These are phyloP conservation scores for Hippoglossus hippoglossus DNA, from an alignment of 2,797 vertebrate genomes.

Conservation along the genomic window DNA sequence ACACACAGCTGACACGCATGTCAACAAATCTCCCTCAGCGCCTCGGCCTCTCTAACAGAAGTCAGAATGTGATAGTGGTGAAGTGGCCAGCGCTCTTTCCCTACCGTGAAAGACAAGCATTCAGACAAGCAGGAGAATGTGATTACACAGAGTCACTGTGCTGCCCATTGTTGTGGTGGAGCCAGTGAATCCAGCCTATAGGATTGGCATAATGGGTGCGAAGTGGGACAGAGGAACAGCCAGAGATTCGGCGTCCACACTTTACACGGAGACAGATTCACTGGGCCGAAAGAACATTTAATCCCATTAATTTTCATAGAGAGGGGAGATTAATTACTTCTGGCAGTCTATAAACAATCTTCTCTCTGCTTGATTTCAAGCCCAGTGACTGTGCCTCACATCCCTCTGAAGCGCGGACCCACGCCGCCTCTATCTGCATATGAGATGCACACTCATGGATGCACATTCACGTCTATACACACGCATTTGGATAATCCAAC, in stretches of 20 bases:
- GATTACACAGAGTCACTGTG: slow-evolving; percentile 57
- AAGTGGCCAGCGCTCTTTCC: slow-evolving; percentile 47
- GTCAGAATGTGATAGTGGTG: slow-evolving; percentile 52
- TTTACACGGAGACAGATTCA: slow-evolving; percentile 68
- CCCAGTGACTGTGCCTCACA: slow-evolving; percentile 59
- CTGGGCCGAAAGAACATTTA: slow-evolving; percentile 73
- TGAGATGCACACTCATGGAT: slow-evolving; percentile 27
- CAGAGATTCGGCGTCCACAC: slow-evolving; percentile 34
- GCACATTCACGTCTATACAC: slow-evolving; percentile 21
- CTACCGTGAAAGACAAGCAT: slow-evolving; percentile 62
- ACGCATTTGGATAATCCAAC: background rate
- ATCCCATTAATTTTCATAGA: slow-evolving; percentile 81
- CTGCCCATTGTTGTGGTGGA: slow-evolving; percentile 49
- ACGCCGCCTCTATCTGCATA: slow-evolving; percentile 28
- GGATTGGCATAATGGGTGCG: slow-evolving; percentile 34
- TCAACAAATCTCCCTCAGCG: slow-evolving; percentile 53
- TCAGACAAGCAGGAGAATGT: slow-evolving; percentile 65
- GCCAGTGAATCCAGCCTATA: slow-evolving; percentile 51
- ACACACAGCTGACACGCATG: slow-evolving; percentile 60
- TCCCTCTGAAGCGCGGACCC: slow-evolving; percentile 51
- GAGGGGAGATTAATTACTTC: slow-evolving; percentile 82
- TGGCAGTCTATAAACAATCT: slow-evolving; percentile 84
- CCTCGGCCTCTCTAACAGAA: slow-evolving; percentile 55
- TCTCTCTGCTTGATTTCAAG: slow-evolving; percentile 73
- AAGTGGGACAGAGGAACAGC: slow-evolving; percentile 37